Evolutionary conservation across 2,113 vertebrate genomes (phyloP), one percentile per base, ranked within the genome.

Genomic region (Calyptommatus sinebrachiatus): DNA sequence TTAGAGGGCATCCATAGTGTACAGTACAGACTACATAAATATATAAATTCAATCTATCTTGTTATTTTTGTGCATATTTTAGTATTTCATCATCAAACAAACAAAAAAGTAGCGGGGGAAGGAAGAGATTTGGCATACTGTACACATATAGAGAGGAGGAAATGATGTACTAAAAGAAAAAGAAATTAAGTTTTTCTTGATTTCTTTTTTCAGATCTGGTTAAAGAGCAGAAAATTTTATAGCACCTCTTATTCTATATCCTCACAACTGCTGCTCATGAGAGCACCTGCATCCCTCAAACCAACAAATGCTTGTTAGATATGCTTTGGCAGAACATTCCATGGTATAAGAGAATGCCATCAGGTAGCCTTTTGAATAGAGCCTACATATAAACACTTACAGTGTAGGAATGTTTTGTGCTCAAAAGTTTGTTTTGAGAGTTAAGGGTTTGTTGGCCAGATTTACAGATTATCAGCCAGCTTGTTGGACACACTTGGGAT

Each of bases 271-370:
- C 31, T 63, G 4, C 18, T 14, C 35, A 76, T 16, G 71, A 28
- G 31, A 31, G 48, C 18, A 60, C n/a, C 35, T 16, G 18, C 18
- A 60, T 12, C 8, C 18, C 12, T 28, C 71, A 67, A 73, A 73
- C 82, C 70, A 65, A 74, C 76, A 83, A 66, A 26, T 18, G 73
- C 7, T 31, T 84, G 61, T 7, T 69, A 20, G 35, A 45, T 10
- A 31, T 70, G 1, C 69, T 74, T 26, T 48, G 4, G 1, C 74
- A 81, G 68, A 63, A 41, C 73, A 70, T 76, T 68, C 31, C 0
- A 48, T 60, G 16, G 2, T 50, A 5, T 21, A 48, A 65, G 18
- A 31, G 20, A 35, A 63, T 14, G 24, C 20, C 11, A 21, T 62
- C 31, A 75, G 14, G 29, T 62, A 10, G 22, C 6, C 29, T 53